A percentile compares a stretch with the other conserved stretches of the same genome.
Conservation (phyloP, 2,888 invertebrate species). For the Cheilosia grossa region DNA sequence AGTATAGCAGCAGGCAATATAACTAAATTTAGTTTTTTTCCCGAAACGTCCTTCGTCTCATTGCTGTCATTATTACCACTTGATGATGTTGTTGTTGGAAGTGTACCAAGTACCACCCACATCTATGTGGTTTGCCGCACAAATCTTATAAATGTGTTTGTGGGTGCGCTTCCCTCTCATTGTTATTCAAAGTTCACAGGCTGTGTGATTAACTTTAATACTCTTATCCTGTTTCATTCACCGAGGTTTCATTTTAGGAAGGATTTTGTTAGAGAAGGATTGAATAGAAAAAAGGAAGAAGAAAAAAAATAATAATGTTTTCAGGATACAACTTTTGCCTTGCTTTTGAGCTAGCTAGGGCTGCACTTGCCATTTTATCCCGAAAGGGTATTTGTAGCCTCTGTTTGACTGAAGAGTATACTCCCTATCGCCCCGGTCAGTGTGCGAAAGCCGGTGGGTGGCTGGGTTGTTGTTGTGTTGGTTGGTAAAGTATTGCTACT, state of each 20-base stretch:
- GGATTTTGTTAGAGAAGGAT: slow-evolving; percentile 46
- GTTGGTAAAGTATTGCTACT: slow-evolving; percentile 6
- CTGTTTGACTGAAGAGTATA: slow-evolving; percentile 34
- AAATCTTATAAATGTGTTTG: slow-evolving; percentile 25
- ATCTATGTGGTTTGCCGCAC: slow-evolving; percentile 24
- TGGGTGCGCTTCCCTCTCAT: slow-evolving; percentile 23
- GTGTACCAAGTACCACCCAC: not conserved
- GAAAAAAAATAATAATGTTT: slow-evolving; percentile 9
- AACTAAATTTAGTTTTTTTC: slow-evolving; percentile 53
- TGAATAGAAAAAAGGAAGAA: slow-evolving; percentile 23
- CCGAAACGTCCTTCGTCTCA: slow-evolving; percentile 19
- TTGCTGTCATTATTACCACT: slow-evolving; percentile 38
- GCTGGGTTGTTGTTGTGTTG: too few relatives aligned
- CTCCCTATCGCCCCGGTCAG: slow-evolving; percentile 24
- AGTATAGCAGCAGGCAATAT: slow-evolving; percentile 4
- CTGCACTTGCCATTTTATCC: slow-evolving; percentile 17
- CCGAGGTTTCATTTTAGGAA: slow-evolving; percentile 44
- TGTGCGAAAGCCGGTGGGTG: not conserved
- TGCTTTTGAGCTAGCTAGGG: slow-evolving; percentile 35
- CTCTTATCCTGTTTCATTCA: slow-evolving; percentile 63
- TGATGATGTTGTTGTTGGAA: slow-evolving; percentile 47
- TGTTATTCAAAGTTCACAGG: slow-evolving; percentile 71
- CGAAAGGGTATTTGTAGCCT: slow-evolving; percentile 19
- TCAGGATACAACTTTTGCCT: slow-evolving; percentile 59
- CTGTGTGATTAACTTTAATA: slow-evolving; percentile 70